A percentile compares a stretch with the other conserved stretches of the same genome.
phyloP scores from a whole-genome alignment of 2,113 vertebrate genomes.

The Leuciscus idus region DNA sequence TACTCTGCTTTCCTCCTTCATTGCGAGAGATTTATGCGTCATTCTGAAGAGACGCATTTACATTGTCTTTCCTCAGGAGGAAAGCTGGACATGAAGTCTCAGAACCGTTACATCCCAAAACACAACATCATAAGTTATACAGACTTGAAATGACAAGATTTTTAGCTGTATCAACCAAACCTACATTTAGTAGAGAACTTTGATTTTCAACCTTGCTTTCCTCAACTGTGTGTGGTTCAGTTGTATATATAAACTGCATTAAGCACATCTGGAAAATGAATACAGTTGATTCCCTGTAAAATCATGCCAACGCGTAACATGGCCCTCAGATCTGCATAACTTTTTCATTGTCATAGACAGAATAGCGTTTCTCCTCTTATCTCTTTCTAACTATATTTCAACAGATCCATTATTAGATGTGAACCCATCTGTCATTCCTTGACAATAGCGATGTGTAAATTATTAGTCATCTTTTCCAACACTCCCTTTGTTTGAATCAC shows the following conservation, averaged over 20 bases:
- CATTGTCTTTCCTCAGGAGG: no score
- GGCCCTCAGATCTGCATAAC: neutral
- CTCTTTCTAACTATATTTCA: neutral
- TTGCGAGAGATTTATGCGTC: no score
- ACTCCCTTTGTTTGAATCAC: constrained; percentile 24
- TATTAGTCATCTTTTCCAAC: neutral
- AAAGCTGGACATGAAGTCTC: no score
- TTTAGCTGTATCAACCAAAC: neutral
- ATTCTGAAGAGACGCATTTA: no score
- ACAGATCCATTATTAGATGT: neutral
- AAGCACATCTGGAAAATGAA: neutral
- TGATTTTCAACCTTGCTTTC: neutral
- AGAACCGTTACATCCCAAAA: no score
- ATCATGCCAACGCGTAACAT: neutral
- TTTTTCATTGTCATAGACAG: neutral
- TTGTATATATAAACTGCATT: neutral
- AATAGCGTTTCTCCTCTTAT: neutral
- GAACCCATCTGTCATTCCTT: neutral
- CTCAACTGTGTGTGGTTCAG: neutral
- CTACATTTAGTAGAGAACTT: neutral
- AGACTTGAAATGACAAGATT: neutral
- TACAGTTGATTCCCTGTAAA: neutral
- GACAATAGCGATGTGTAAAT: neutral
- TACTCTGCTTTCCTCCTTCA: no score
- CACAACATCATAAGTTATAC: no score